Evolutionary conservation across 2,797 vertebrate species (phyloP), one percentile per base, ranked within the genome.

Genomic region (Vipera latastei): DNA sequence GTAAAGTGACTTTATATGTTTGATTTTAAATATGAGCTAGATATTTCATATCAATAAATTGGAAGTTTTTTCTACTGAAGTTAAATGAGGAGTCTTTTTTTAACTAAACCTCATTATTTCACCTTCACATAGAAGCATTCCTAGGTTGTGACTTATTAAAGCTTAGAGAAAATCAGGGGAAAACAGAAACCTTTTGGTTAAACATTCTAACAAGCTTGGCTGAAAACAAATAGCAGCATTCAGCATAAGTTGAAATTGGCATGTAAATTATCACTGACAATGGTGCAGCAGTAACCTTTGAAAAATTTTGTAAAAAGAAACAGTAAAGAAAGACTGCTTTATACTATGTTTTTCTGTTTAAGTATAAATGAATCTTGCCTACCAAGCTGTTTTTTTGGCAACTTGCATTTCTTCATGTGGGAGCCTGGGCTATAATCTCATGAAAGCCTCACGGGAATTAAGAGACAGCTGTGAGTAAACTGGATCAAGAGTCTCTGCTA

Each of bases 91-190:
- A 9, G 3, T 25, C 26, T 14, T 32, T 55, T 88, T 94, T 96
- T 92, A 94, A 93, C 94, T 94, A 92, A 95, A 61, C 11, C 89
- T 56, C 0, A 0, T 91, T 94, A 91, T 93, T 90, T n/a, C 48
- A 53, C 25, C 83, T 0, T 0, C 93, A 87, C 28, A 69, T 56
- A 16, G 93, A 92, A 59, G 94, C 94, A 91, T 90, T 51, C 44
- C 51, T 92, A 87, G 65, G 55, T 87, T 95, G 20, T 93, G 92
- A 83, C 56, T 94, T 90, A 20, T 60, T 86, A 95, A 93, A 83
- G 55, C 89, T 91, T 94, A 90, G 90, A 95, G 92, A 95, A 94
- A 96, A 95, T 94, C 91, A 51, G 25, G 53, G 51, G 55, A 57
- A n/a, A 48, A 89, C 55, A 73, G 53, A 83, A 93, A 92, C 60